Conservation (phyloP, 37 sponge, comb jelly and placozoan species). For the Eunapius fragilis region DNA sequence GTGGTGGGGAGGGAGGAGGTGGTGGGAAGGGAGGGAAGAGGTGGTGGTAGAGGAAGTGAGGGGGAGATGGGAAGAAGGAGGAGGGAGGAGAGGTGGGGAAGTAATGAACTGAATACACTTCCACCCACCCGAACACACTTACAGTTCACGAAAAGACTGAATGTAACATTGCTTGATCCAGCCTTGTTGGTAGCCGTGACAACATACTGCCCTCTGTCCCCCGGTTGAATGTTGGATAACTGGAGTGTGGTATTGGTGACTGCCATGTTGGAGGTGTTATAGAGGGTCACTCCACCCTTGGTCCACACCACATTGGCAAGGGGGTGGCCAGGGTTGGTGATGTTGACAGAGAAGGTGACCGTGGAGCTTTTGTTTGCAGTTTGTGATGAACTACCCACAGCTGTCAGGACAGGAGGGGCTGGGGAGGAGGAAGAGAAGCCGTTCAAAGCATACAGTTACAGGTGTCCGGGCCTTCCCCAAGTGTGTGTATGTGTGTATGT, state of each 20-base stretch:
- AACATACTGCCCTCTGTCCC: neutral
- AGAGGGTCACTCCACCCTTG: neutral
- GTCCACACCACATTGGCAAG: neutral
- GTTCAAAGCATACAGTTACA: neutral
- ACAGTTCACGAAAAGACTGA: neutral
- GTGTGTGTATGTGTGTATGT: neutral
- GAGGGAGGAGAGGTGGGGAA: no score
- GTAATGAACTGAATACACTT: neutral
- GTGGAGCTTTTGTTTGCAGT: neutral
- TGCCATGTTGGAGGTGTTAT: neutral
- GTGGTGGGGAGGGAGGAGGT: neutral
- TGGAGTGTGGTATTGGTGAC: neutral
- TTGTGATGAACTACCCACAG: neutral
- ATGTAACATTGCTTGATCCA: neutral
- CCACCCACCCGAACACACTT: no score
- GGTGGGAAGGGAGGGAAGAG: constrained; percentile 14
- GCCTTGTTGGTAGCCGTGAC: neutral
- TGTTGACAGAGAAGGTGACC: neutral
- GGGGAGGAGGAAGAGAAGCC: neutral
- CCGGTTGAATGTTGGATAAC: neutral
- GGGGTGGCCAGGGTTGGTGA: neutral
- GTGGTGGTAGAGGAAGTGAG: constrained; percentile 3
- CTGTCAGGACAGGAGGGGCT: neutral
- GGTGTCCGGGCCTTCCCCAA: neutral
- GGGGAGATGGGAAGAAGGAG: no score